phyloP scores from a whole-genome alignment of 2,888 invertebrate species.

The Neoascia interrupta region DNA sequence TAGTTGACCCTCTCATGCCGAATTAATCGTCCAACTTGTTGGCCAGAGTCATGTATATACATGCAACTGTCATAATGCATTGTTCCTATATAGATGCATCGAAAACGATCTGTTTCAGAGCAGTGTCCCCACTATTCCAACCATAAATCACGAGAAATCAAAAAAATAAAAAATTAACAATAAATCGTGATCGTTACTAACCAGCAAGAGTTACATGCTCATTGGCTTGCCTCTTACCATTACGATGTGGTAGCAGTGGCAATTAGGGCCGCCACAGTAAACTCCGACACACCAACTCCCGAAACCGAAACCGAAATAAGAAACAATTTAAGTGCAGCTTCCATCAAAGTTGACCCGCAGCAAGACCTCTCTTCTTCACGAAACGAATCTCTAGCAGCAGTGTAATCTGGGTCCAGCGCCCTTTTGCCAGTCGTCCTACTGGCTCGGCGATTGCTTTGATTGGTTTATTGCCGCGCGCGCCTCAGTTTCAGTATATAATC shows the following conservation, averaged over 20 bases:
- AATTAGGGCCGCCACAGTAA: conserved; percentile 58
- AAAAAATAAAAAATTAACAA: conserved; percentile 47
- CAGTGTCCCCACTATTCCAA: not conserved
- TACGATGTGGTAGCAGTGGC: conserved; percentile 48
- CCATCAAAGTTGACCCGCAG: conserved; percentile 63
- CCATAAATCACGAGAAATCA: conserved; percentile 43
- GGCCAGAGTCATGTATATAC: not conserved
- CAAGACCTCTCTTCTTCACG: conserved; percentile 65
- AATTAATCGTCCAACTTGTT: conserved; percentile 40
- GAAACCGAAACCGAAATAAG: too few species aligned
- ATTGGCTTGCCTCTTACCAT: conserved; percentile 49
- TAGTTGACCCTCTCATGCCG: conserved; percentile 44
- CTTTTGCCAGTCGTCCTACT: conserved; percentile 29
- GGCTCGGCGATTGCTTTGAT: conserved; percentile 23
- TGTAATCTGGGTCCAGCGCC: conserved; percentile 20
- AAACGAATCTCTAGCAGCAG: conserved; percentile 58
- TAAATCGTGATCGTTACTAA: conserved; percentile 67
- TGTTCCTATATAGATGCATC: conserved; percentile 52
- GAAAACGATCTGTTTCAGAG: conserved; percentile 19
- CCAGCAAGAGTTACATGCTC: conserved; percentile 49
- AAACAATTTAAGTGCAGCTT: conserved; percentile 64
- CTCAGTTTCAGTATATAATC: conserved; percentile 7
- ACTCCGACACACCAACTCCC: conserved; percentile 51
- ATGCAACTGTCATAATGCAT: conserved; percentile 35
- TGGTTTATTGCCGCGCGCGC: conserved; percentile 9